Evolutionary conservation across 2,797 vertebrate genomes (phyloP).

Genomic region (Crypturellus tataupa): DNA sequence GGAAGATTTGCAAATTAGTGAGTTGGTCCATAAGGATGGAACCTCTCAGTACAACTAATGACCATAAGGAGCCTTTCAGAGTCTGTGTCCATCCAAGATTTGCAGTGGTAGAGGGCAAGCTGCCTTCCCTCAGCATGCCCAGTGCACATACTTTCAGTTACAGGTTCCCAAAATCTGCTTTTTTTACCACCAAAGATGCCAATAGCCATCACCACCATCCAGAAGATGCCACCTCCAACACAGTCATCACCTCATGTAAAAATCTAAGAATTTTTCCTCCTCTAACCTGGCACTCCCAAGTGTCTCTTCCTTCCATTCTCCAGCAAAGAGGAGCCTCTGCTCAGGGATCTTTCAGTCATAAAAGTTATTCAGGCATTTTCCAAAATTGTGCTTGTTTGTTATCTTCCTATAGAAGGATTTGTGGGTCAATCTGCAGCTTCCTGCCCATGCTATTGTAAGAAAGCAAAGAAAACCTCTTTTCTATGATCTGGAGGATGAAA

Average conservation of each 20-base stretch:
- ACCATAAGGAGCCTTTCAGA: neutral
- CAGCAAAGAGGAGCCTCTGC: neutral
- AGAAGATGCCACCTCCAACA: neutral
- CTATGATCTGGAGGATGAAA: neutral
- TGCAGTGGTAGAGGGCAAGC: accelerated
- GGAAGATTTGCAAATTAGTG: neutral
- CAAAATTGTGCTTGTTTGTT: neutral
- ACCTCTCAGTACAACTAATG: accelerated
- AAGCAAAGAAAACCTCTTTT: neutral
- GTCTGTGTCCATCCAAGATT: neutral
- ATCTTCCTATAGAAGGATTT: neutral
- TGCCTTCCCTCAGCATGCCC: neutral
- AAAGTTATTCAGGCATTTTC: neutral
- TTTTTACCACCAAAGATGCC: neutral
- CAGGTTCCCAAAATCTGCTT: neutral
- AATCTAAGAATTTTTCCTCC: neutral
- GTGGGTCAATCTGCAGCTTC: neutral
- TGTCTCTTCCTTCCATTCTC: neutral
- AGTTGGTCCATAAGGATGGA: neutral
- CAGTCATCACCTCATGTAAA: accelerated
- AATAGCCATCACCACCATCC: neutral
- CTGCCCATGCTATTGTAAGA: neutral
- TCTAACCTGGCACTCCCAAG: neutral
- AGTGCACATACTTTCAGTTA: neutral
- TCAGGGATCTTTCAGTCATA: neutral